Evolutionary conservation across 2,113 vertebrate genomes (phyloP).

Genomic region (Spilogale gracilis): DNA sequence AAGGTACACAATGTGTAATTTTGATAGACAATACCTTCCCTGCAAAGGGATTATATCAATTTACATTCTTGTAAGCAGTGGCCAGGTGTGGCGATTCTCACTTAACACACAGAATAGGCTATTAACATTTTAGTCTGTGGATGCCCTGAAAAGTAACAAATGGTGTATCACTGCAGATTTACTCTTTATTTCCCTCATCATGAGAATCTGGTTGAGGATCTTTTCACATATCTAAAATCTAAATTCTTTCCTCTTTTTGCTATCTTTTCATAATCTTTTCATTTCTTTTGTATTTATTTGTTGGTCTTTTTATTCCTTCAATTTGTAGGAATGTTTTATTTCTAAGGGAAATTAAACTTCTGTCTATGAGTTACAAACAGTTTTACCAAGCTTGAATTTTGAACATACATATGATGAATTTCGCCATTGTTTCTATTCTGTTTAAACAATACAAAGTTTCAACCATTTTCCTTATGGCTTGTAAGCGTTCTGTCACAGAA

Average conservation of each 20-base stretch:
- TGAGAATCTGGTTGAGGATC: not conserved
- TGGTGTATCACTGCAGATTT: not conserved
- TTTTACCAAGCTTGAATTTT: not conserved
- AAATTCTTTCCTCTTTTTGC: not conserved
- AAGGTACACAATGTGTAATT: not conserved
- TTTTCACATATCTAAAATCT: not conserved
- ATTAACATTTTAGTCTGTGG: not conserved
- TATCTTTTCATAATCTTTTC: not conserved
- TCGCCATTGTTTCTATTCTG: not conserved
- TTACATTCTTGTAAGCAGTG: not conserved
- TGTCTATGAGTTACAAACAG: not conserved
- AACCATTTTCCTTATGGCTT: not conserved
- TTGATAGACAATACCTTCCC: not conserved
- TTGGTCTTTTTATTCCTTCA: not conserved
- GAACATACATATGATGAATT: not conserved
- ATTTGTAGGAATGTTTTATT: not conserved
- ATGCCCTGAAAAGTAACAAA: not conserved
- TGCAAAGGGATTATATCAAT: not conserved
- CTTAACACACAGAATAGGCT: not conserved
- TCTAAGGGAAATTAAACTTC: not conserved
- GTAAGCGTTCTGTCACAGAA: not conserved
- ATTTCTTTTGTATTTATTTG: not conserved
- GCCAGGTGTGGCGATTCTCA: not conserved
- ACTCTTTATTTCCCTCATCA: slow-evolving; percentile 5
- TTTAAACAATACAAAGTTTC: not conserved